These are phyloP conservation scores for Meteorus cinctellus DNA, from an alignment of 2,888 invertebrate species.

Conservation along the genomic window DNA sequence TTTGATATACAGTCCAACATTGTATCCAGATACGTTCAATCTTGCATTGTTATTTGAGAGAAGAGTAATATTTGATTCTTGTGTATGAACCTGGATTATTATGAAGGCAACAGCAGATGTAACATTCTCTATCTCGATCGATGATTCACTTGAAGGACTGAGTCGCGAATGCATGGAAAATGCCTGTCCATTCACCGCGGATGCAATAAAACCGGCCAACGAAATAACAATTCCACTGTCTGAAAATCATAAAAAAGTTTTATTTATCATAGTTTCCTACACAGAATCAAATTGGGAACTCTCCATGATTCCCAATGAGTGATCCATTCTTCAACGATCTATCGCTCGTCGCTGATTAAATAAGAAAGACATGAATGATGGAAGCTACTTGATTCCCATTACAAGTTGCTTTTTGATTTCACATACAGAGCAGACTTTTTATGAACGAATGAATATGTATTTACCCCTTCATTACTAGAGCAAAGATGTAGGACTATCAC, in stretches of 20 bases:
- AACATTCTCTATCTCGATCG: constrained; percentile 73
- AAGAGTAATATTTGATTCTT: constrained; percentile 76
- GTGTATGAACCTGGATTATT: constrained; percentile 80
- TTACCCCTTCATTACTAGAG: too few species aligned
- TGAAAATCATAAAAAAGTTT: constrained; percentile 43
- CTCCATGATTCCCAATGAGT: too few species aligned
- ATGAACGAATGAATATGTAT: too few species aligned
- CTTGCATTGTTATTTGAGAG: constrained; percentile 71
- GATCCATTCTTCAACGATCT: too few species aligned
- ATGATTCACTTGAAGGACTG: constrained; percentile 58
- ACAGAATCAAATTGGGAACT: not conserved
- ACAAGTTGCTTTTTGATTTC: too few species aligned
- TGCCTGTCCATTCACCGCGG: constrained; percentile 55
- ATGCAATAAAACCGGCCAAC: constrained; percentile 61
- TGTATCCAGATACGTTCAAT: constrained; percentile 76
- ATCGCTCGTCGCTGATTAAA: too few species aligned
- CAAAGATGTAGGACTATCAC: too few species aligned
- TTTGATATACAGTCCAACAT: constrained; percentile 77
- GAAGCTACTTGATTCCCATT: too few species aligned
- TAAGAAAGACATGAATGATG: too few species aligned
- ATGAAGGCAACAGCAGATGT: constrained; percentile 75
- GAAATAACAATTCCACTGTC: constrained; percentile 52
- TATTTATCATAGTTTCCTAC: not conserved
- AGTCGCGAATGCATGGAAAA: constrained; percentile 60
- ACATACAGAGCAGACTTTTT: too few species aligned